phyloP scores from a whole-genome alignment of 2,888 invertebrate genomes.

The Catocala fraxini region DNA sequence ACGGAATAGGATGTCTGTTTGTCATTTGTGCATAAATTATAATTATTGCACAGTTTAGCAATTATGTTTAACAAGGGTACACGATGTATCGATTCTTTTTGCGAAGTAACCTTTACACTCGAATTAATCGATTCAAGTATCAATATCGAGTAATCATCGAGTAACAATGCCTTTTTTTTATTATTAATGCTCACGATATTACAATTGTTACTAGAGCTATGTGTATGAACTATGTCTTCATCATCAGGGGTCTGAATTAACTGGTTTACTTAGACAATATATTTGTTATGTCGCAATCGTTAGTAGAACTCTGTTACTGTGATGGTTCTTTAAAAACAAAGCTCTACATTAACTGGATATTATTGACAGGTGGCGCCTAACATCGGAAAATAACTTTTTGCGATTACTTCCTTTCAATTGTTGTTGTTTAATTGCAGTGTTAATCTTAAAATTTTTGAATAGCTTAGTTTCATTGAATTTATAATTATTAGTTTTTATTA shows the following conservation, averaged over 20 bases:
- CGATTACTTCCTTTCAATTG: slow-evolving; percentile 58
- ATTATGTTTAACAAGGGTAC: slow-evolving; percentile 50
- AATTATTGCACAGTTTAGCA: slow-evolving; percentile 64
- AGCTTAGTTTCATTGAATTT: slow-evolving; percentile 45
- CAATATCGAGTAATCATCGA: slow-evolving; percentile 63
- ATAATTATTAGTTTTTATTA: slow-evolving; percentile 33
- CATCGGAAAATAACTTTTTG: slow-evolving; percentile 34
- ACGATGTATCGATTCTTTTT: slow-evolving; percentile 52
- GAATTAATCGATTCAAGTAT: slow-evolving; percentile 60
- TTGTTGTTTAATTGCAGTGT: slow-evolving; percentile 52
- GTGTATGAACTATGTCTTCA: slow-evolving; percentile 9
- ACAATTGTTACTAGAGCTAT: slow-evolving; percentile 43
- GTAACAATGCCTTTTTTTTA: slow-evolving; percentile 52
- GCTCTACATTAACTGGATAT: slow-evolving; percentile 40
- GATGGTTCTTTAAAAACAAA: slow-evolving; percentile 1
- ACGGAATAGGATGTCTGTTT: slow-evolving; percentile 35
- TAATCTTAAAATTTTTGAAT: slow-evolving; percentile 59
- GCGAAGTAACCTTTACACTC: slow-evolving; percentile 60
- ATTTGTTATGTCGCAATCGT: slow-evolving; percentile 34
- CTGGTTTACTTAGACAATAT: slow-evolving; percentile 44
- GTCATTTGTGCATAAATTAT: slow-evolving; percentile 59
- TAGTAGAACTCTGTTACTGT: slow-evolving; percentile 32
- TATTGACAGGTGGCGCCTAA: slow-evolving; percentile 51
- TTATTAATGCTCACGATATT: slow-evolving; percentile 22
- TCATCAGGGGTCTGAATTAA: slow-evolving; percentile 26